phyloP scores from a whole-genome alignment of 35 echinoderm and acorn worm species.

The Chiridota heheva region DNA sequence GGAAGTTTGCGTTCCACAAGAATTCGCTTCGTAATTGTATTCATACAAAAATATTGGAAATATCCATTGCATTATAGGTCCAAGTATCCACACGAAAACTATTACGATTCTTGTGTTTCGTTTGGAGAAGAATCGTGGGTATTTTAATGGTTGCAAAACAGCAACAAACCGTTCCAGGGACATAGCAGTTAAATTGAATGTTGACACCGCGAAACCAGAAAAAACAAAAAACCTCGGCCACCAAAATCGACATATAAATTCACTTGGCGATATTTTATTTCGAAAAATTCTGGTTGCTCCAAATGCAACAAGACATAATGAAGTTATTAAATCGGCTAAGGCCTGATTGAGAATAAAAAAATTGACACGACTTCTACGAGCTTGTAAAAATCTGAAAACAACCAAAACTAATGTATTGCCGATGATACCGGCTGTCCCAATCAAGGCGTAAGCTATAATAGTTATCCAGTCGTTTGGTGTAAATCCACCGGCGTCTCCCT shows the following conservation, averaged over 20 bases:
- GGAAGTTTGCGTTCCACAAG: slow-evolving; percentile 45
- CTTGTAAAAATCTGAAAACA: slow-evolving; percentile 56
- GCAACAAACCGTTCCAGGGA: slow-evolving; percentile 77
- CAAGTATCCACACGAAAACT: slow-evolving; percentile 49
- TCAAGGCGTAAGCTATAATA: slow-evolving; percentile 50
- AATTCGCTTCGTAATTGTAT: background rate
- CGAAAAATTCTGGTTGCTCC: slow-evolving; percentile 56
- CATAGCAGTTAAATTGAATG: slow-evolving; percentile 72
- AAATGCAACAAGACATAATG: slow-evolving; percentile 57
- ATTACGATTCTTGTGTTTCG: slow-evolving; percentile 48
- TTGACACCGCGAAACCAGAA: slow-evolving; percentile 76
- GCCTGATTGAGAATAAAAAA: slow-evolving; percentile 81
- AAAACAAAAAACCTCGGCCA: slow-evolving; percentile 87
- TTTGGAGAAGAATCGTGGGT: slow-evolving; percentile 43
- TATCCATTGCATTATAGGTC: slow-evolving; percentile 72
- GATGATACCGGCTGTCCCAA: slow-evolving; percentile 58
- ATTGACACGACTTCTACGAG: slow-evolving; percentile 62
- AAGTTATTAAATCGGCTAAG: slow-evolving; percentile 64
- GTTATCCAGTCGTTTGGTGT: slow-evolving; percentile 18
- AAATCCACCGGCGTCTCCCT: background rate
- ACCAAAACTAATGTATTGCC: slow-evolving; percentile 68
- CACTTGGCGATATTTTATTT: slow-evolving; percentile 12
- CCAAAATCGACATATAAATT: slow-evolving; percentile 88
- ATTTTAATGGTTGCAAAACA: slow-evolving; percentile 67
- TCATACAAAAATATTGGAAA: slow-evolving; percentile 57